Conservation (phyloP, 2,888 invertebrate species). For the Himalopsyche kuldschensis region DNA sequence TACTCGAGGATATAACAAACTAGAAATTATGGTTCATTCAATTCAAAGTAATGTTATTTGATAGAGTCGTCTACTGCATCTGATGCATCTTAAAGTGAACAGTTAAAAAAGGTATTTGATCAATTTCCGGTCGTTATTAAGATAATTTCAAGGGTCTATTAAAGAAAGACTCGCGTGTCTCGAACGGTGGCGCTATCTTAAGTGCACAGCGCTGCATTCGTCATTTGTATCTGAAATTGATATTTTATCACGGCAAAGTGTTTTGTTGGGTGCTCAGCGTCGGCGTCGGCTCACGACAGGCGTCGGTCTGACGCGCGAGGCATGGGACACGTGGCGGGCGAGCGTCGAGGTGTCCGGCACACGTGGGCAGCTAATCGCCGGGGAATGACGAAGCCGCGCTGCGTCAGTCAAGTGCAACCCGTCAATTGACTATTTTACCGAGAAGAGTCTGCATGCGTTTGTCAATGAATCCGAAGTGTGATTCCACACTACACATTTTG, state of each 20-base stretch:
- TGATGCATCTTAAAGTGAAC: background rate
- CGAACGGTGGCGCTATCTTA: background rate
- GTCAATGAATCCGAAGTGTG: background rate
- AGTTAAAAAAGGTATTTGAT: background rate
- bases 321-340: conserved; percentile 29
- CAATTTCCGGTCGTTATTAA: background rate
- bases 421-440: background rate
- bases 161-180: background rate
- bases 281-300: conserved; percentile 9
- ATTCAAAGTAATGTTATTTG: too few relatives aligned
- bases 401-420: conserved; percentile 8
- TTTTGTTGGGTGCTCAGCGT: background rate
- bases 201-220: background rate
- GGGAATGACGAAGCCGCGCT: conserved; percentile 4
- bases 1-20: too few relatives aligned
- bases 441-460: background rate
- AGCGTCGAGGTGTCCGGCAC: conserved; percentile 9
- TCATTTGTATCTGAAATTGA: background rate
- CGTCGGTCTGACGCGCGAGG: background rate
- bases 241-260: background rate
- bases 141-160: background rate
- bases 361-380: conserved; percentile 18
- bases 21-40: too few relatives aligned
- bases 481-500: too few relatives aligned
- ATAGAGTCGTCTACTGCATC: too few relatives aligned